Base-by-base conservation (phyloP, 2,888 invertebrate genomes). In the Cabera pusaria region DNA sequence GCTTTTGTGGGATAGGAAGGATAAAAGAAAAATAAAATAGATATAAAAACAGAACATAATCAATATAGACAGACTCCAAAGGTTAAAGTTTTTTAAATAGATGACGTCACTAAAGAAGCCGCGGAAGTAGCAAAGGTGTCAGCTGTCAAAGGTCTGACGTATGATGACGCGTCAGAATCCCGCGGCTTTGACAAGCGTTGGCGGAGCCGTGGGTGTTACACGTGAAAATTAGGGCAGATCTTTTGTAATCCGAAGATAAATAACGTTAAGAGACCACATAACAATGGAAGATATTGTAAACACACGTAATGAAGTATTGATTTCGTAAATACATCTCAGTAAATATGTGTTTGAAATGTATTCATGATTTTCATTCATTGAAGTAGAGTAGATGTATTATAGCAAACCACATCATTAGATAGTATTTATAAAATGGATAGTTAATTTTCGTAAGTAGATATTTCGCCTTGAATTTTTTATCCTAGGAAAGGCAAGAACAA, bases 151-250 rank as follows among this genome's bases (percentile, higher is more conserved):
- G 48, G 35, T 57, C 57, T 62, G 64, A 68, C 56, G 56, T 56
- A 55, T 62, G 64, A 64, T 62, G 66, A 69, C 62, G 48, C 45
- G 57, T 64, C 59, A 55, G 46, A 59, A 71, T 62, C 44, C 49
- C 55, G 52, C 47, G 57, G 52, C 49, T 59, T 56, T 35, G 49
- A 49, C 43, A 34, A 45, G 44, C 39, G n/a, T 40, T 21, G 40
- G 40, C 28, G 40, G 14, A 7, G 8, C 34, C 20, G 40, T 40
- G 34, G 40, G 40, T 34, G 40, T 40, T 33, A 22, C 22, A 16
- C 20, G 23, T 18, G 17, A 28, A 29, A 40, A 34, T 34, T 40
- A 10, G 34, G 40, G 20, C 40, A 21, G 17, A 34, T 40, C 40
- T 40, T 40, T 40, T 40, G 40, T 40, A 34, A 40, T 19, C 6